Evolutionary conservation across 2,113 vertebrate species (phyloP).

Genomic region (Drymodes brunneopygia): DNA sequence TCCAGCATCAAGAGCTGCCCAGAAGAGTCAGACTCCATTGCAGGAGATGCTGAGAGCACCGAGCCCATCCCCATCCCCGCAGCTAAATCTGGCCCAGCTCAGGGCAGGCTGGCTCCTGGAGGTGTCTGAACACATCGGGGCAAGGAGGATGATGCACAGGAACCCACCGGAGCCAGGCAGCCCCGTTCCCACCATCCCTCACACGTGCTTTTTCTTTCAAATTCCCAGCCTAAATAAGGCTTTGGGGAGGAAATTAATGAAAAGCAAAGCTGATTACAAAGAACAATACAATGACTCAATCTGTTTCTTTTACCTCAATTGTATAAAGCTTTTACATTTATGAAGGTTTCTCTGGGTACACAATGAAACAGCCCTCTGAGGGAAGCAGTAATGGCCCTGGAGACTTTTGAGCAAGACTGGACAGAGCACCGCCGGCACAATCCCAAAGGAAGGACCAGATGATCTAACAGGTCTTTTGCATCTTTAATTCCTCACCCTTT

Average conservation of each 20-base stretch:
- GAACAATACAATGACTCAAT: constrained; percentile 67
- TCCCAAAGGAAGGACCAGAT: constrained; percentile 32
- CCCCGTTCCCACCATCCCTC: constrained; percentile 2
- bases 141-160: background rate
- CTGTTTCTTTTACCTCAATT: constrained; percentile 62
- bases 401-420: constrained; percentile 46
- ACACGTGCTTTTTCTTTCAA: background rate
- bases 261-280: constrained; percentile 68
- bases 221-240: constrained; percentile 45
- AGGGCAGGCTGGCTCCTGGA: background rate
- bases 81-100: background rate
- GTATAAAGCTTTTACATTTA: constrained; percentile 49
- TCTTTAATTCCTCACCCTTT: constrained; percentile 33
- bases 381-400: constrained; percentile 31
- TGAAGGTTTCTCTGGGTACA: constrained; percentile 33
- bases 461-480: constrained; percentile 57
- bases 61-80: accelerated
- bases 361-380: constrained; percentile 31
- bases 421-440: constrained; percentile 33
- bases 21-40: background rate
- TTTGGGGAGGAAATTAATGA: constrained; percentile 60
- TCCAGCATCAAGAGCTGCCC: background rate
- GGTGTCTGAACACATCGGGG: background rate
- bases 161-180: background rate
- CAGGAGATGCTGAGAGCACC: background rate